Evolutionary conservation across 2,888 invertebrate species (phyloP), one percentile per base, ranked within the genome.

Genomic region (Chydorus sphaericus): DNA sequence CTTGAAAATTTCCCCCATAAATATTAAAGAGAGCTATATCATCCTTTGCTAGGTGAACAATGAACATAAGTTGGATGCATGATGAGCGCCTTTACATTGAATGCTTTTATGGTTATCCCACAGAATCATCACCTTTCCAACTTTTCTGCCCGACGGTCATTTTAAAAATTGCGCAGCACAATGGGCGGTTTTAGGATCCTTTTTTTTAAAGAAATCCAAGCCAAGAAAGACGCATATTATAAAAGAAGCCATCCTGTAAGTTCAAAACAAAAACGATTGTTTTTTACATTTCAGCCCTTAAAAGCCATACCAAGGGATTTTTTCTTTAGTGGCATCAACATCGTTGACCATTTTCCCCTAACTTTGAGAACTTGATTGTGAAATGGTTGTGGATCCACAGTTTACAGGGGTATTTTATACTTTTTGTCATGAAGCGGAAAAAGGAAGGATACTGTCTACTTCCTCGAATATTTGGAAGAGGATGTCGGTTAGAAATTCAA

Each of bases 171-270:
- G 84, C 82, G 82, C 77, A 54, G 87, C 73, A 65, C 88, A 88
- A 67, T 88, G 88, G 0, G 82, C 88, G 1, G 88, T 88, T 4
- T 86, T 87, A 60, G 88, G 65, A 54, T 88, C 70, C 78, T 82
- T 84, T 62, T 76, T 73, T 28, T 81, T 80, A 61, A 77, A 81
- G 56, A 89, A 71, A 29, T 88, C 75, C 1, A 85, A 80, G 6
- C 86, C 87, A 0, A 83, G 84, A 65, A 88, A 89, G 14, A 37
- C 52, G 33, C 52, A 37, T n/a, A 36, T 16, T 20, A 28, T 33
- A 23, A 53, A 30, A 10, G 55, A 55, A 29, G 37, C 52, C 20
- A 37, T 53, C 52, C 52, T 44, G n/a, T n/a, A n/a, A 10, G 8
- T 14, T 38, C 18, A 16, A 8, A 8, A n/a, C n/a, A 4, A 8